Conservation (phyloP, 2,888 invertebrate species). For the Trachelus tabidus region DNA sequence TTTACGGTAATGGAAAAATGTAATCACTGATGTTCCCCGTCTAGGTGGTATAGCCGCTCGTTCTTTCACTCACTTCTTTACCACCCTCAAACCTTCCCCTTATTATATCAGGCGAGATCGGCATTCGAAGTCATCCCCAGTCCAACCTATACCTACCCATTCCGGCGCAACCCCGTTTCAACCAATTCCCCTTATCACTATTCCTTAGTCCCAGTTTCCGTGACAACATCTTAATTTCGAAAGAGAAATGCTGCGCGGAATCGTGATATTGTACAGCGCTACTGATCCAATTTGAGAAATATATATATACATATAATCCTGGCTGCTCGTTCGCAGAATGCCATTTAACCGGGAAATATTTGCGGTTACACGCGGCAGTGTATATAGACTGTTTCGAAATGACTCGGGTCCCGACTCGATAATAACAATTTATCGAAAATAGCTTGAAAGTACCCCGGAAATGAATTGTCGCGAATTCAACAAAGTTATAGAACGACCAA, state of each 20-base stretch:
- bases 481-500: not conserved
- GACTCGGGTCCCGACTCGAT: not conserved
- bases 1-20: slow-evolving; percentile 29
- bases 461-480: not conserved
- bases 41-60: not conserved
- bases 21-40: slow-evolving; percentile 19
- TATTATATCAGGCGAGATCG: not conserved
- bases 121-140: not conserved
- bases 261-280: not conserved
- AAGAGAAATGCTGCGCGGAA: not conserved
- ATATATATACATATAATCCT: not conserved
- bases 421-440: not conserved
- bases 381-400: not conserved
- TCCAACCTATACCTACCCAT: not conserved
- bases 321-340: not conserved
- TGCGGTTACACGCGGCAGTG: not conserved
- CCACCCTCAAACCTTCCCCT: not conserved
- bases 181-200: not conserved
- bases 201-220: not conserved
- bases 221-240: not conserved
- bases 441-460: not conserved
- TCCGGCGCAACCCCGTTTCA: not conserved
- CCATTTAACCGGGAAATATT: not conserved
- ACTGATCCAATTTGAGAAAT: not conserved
- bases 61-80: not conserved